A percentile compares a stretch with the other conserved stretches of the same genome.
Conservation (phyloP, 2,888 invertebrate genomes). For the Eupithecia subumbrata region DNA sequence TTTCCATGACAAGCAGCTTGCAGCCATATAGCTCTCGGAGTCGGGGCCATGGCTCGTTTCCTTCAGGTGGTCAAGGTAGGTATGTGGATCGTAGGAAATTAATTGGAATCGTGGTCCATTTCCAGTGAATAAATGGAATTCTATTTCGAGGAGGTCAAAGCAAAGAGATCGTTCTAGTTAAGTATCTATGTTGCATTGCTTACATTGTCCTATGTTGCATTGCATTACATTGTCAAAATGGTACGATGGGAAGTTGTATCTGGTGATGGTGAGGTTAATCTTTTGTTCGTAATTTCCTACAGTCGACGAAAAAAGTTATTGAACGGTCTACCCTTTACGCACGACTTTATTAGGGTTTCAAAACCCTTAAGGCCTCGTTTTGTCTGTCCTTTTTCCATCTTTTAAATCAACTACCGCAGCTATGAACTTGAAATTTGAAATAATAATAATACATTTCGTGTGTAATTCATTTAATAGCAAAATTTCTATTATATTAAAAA, state of each 20-base stretch:
- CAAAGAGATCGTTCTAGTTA: neutral
- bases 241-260: neutral
- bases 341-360: too few relatives aligned
- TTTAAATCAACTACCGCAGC: too few relatives aligned
- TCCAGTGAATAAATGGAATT: slow-evolving; percentile 3
- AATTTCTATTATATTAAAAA: too few relatives aligned
- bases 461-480: too few relatives aligned
- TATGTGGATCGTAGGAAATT: slow-evolving; percentile 1
- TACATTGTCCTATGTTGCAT: neutral
- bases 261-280: too few relatives aligned
- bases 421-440: too few relatives aligned
- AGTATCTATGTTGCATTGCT: neutral
- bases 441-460: too few relatives aligned
- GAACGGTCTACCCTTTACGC: neutral
- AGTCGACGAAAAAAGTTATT: neutral
- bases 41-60: neutral
- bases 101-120: slow-evolving; percentile 5
- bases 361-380: too few relatives aligned
- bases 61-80: slow-evolving; percentile 7
- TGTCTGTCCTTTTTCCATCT: too few relatives aligned
- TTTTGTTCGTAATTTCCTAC: neutral
- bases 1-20: neutral
- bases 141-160: neutral
- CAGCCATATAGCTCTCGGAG: neutral
- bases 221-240: too few relatives aligned